Base-by-base conservation (phyloP, 2,797 vertebrate genomes). In the Epinephelus coioides region DNA sequence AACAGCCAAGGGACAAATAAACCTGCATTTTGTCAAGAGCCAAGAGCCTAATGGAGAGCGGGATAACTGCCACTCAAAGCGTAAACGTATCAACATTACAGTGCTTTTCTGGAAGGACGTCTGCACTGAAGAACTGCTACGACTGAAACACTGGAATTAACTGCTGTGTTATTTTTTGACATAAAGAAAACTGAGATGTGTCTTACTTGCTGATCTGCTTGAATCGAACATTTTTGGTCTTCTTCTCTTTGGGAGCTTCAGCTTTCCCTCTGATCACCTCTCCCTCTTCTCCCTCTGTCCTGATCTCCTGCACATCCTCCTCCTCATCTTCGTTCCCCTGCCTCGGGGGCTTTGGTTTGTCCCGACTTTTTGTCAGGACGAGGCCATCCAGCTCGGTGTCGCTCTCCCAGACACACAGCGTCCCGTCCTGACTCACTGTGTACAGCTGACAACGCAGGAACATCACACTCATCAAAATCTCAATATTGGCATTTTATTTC, bases 391-490 rank as follows among this genome's bases (percentile, higher is more conserved):
- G 96, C 66, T 96, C 94, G 0, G 97, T 98, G 94, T 99, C 95
- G 53, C 98, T 98, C 86, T 97, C 95, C 98, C 98, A 99, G 56
- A 97, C 86, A 6, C 98, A 99, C 57, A 99, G 94, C 0, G 95
- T 89, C 38, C 96, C 98, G 0, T 99, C 98, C 90, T 96, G 97
- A 89, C 98, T 99, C 59, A 99, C 84, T 0, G 98, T 99, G 94
- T 99, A 99, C 47, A 99, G 84, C 98, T 99, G 66, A 2, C 66
- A 72, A 38, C 72, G 49, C 7, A n/a, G 3, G 7, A 44, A 73
- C 21, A 65, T 64, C 21, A 34, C 34, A 34, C 7, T 7, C 34
- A 34, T 34, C 30, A 34, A 34, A 34, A 69, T 34, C 0, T 49
- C 9, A 15, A 9, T 23, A n/a, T 17, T 14, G 6, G 34, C 2